A percentile compares a stretch with the other conserved stretches of the same genome.
phyloP scores from a whole-genome alignment of 2,888 invertebrate species.

The Meganola albula region DNA sequence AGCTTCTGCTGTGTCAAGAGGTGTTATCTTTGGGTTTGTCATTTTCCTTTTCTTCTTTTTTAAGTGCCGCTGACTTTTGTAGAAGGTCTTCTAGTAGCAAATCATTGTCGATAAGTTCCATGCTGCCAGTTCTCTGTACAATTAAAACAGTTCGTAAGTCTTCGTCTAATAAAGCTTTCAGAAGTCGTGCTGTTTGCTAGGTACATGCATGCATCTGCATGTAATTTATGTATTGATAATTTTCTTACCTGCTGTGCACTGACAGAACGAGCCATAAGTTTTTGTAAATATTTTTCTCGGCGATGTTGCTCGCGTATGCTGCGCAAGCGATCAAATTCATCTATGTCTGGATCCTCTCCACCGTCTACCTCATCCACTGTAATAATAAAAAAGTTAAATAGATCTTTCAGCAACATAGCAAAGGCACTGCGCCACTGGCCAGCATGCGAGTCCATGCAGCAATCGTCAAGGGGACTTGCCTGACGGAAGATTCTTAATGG shows the following conservation, averaged over 20 bases:
- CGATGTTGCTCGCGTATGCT: conserved; percentile 83
- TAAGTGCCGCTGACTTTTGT: conserved; percentile 50
- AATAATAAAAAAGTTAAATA: too few species aligned
- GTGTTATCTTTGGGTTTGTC: conserved; percentile 44
- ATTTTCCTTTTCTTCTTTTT: conserved; percentile 42
- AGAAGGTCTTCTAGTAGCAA: conserved; percentile 61
- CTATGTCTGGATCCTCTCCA: conserved; percentile 57
- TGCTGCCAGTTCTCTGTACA: conserved; percentile 59
- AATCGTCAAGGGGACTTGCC: too few species aligned
- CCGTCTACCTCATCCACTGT: conserved; percentile 66
- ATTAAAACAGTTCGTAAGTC: too few species aligned
- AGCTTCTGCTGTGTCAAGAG: conserved; percentile 56
- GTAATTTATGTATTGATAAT: neutral
- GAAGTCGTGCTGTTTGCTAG: too few species aligned
- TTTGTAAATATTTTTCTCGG: conserved; percentile 78
- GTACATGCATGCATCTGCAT: too few species aligned
- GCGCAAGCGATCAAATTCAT: conserved; percentile 85
- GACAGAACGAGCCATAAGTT: conserved; percentile 78
- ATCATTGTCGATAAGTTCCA: conserved; percentile 62
- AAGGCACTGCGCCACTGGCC: too few species aligned
- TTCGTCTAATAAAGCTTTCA: too few species aligned
- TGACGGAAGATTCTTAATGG: too few species aligned
- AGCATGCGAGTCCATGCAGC: too few species aligned
- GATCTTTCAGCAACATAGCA: too few species aligned
- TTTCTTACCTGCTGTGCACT: conserved; percentile 71